Percentiles rank a stretch among this genome's conserved stretches.
phyloP scores from a whole-genome alignment of 2,797 vertebrate genomes.

The Hydrocynus forskahlii region DNA sequence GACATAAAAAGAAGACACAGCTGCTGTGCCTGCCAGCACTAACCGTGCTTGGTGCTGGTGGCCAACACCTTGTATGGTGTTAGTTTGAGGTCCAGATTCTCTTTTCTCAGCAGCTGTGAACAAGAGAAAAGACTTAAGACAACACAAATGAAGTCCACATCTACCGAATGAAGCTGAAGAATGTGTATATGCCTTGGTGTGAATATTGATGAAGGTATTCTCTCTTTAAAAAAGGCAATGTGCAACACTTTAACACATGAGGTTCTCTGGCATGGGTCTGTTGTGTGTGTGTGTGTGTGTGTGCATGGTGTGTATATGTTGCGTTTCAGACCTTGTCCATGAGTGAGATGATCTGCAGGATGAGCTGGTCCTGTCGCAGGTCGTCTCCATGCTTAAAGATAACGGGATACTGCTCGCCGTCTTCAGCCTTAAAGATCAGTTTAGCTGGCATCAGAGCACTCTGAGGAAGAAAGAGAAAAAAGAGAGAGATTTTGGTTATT shows the following conservation, averaged over 20 bases:
- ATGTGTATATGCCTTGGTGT: not conserved
- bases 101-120: conserved; percentile 89
- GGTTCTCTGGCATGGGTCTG: no score
- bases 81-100: conserved; percentile 96
- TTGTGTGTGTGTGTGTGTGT: not conserved
- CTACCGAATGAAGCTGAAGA: not conserved
- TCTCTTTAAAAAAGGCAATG: no score
- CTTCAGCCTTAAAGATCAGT: conserved; percentile 94
- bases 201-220: not conserved
- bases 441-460: conserved; percentile 98
- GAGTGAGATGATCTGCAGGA: conserved; percentile 98
- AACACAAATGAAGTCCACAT: not conserved
- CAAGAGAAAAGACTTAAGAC: conserved; percentile 3
- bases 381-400: conserved; percentile 99
- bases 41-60: conserved; percentile 97
- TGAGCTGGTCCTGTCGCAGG: conserved; percentile 96
- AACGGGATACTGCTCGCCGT: conserved; percentile 92
- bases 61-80: conserved; percentile 97
- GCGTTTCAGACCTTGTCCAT: conserved; percentile 91
- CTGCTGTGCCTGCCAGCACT: conserved; percentile 39
- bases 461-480: conserved; percentile 66
- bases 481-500: not conserved
- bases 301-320: not conserved
- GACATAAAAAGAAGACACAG: not conserved
- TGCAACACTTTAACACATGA: no score